Conservation (phyloP, 2,113 vertebrate species). For the Chrysemys picta region DNA sequence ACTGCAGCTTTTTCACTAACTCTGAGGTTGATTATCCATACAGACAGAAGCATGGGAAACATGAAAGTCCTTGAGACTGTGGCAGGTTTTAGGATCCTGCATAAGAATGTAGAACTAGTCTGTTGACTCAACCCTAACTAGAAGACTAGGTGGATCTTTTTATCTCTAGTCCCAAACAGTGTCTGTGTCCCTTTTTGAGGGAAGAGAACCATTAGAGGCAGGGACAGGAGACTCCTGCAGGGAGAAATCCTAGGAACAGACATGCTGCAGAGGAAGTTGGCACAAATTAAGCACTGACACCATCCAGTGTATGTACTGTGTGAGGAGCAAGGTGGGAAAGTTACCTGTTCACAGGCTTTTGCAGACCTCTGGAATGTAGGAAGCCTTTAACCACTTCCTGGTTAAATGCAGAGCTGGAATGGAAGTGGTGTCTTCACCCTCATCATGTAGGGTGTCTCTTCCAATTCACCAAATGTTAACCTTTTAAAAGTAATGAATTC, state of each 20-base stretch:
- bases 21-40: not conserved
- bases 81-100: not conserved
- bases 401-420: not conserved
- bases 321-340: rapidly evolving
- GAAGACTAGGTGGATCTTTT: not conserved
- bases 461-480: not conserved
- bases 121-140: not conserved
- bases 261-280: not conserved
- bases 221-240: not conserved
- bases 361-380: rapidly evolving
- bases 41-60: not conserved
- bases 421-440: not conserved
- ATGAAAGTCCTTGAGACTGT: not conserved
- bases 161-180: not conserved
- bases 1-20: not conserved
- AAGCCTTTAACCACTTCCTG: not conserved
- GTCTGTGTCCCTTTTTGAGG: rapidly evolving
- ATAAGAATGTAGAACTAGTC: not conserved
- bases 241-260: not conserved
- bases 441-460: not conserved
- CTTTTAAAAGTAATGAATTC: not conserved
- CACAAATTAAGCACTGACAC: not conserved
- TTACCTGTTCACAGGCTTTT: not conserved
- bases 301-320: rapidly evolving
- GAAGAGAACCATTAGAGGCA: not conserved